Evolutionary conservation across 2,797 vertebrate genomes (phyloP), one percentile per base, ranked within the genome.

Genomic region (Falco biarmicus): DNA sequence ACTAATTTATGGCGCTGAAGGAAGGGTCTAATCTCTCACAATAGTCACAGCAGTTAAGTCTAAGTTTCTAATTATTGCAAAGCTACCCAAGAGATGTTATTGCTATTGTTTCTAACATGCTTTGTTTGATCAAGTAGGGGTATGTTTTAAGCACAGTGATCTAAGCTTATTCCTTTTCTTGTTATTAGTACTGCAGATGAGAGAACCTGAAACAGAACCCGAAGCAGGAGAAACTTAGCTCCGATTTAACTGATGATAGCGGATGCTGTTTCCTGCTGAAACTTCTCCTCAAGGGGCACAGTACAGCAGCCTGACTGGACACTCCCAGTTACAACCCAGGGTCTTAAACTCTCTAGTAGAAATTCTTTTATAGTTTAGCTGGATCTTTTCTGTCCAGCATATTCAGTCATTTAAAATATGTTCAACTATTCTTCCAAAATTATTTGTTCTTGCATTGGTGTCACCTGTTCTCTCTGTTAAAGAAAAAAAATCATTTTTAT

Each of bases 91-190:
- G 11, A 78, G 25, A 7, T 31, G 18, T 41, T 16, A 6, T 0
- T 6, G 2, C 20, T 28, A 0, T 12, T 53, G 22, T 48, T 74
- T 61, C 3, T 22, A 29, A 19, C 34, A 19, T 16, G 64, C 8
- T 13, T 12, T 2, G 8, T 29, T 37, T 74, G 74, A 53, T 4
- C 10, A 14, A 31, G 31, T 17, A 3, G 6, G 19, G 74, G 12
- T 15, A 4, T 50, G 80, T 80, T 82, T 63, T 37, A 80, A 45
- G 31, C n/a, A 10, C 37, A 69, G 80, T 24, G 45, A 47, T 15
- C 32, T 31, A 69, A 64, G n/a, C 3, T 39, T 60, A 3, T 11
- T 80, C 43, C 28, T 73, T 43, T 54, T 64, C 10, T 11, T 28
- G 13, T 5, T 37, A 24, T 11, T 59, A 32, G 14, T 50, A 26